A percentile compares a stretch with the other conserved stretches of the same genome.
These are phyloP conservation scores for Amphibalanus amphitrite DNA, from an alignment of 1,140 invertebrate species.

Conservation along the genomic window DNA sequence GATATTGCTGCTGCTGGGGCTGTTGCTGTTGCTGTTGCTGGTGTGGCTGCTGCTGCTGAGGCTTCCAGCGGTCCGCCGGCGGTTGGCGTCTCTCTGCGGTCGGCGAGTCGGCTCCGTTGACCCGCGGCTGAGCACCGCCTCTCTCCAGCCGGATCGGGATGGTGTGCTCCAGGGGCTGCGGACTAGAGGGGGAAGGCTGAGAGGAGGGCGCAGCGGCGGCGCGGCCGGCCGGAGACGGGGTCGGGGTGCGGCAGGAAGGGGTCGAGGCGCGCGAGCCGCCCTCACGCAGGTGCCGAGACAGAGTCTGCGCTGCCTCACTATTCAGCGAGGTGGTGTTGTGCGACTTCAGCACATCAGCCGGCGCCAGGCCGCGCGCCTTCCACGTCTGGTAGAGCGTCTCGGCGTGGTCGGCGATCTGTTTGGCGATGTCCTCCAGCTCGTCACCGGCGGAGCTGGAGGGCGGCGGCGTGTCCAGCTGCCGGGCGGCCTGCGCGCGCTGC, in stretches of 20 bases:
- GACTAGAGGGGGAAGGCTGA: slow-evolving; percentile 14
- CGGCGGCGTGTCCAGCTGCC: not conserved
- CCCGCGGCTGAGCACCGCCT: slow-evolving; percentile 10
- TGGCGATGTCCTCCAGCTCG: slow-evolving; percentile 39
- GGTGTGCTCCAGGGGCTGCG: slow-evolving; percentile 8
- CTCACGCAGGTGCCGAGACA: slow-evolving; percentile 26
- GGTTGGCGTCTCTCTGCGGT: too few relatives aligned
- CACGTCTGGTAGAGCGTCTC: slow-evolving; percentile 78
- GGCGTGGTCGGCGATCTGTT: slow-evolving; percentile 74
- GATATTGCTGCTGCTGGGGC: slow-evolving; percentile 11
- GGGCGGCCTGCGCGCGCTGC: not conserved
- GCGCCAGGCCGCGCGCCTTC: slow-evolving; percentile 63
- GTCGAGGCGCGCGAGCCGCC: not conserved
- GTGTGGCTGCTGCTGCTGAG: slow-evolving; percentile 15
- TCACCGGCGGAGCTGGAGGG: not conserved
- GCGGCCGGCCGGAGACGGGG: slow-evolving; percentile 13
- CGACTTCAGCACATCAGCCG: slow-evolving; percentile 59
- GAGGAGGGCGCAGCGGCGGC: slow-evolving; percentile 14
- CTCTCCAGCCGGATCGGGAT: not conserved
- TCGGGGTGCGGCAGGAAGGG: not conserved
- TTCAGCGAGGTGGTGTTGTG: slow-evolving; percentile 31
- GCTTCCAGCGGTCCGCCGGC: not conserved
- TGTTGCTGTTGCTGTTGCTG: slow-evolving; percentile 14
- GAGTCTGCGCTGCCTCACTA: not conserved
- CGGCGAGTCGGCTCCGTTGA: slow-evolving; percentile 5